Evolutionary conservation across 2,113 vertebrate genomes (phyloP), one percentile per base, ranked within the genome.

Genomic region (Nettapus auritus): DNA sequence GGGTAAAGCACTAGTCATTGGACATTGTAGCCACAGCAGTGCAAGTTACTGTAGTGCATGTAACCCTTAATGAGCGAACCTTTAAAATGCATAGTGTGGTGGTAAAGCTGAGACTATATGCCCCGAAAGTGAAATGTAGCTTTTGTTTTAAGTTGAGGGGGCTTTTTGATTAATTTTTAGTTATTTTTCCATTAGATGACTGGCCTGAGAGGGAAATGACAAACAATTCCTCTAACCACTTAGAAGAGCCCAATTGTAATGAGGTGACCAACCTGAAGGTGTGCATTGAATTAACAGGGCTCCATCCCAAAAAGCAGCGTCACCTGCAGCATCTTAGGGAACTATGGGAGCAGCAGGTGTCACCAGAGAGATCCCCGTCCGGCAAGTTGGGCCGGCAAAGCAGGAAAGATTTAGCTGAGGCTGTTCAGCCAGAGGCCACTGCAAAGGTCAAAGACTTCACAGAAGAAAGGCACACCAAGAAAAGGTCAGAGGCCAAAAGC

Each of bases 201-300:
- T 98, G 97, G 97, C 96, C 97, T 97, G 97, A 98, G 97, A 99
- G 98, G 98, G 98, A 98, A 97, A 97, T 98, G 97, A 98, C 98
- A 98, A 98, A 98, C 94, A 98, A 93, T 98, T 98, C 98, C 98
- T 98, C 98, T 97, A 98, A 99, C 97, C 98, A 98, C 82, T 98
- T 98, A 96, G 99, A 99, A 95, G 99, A 98, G 92, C 97, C 98
- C 97, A 98, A 97, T 98, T 98, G 97, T 98, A 98, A 97, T 98
- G 98, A 99, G 97, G 99, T 99, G 97, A 98, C 99, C 96, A 99
- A 99, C 98, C 99, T 99, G 97, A 99, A 99, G 97, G 99, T 99
- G 97, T 99, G 99, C 98, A 99, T 99, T 95, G 99, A 99, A 98
- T 98, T 99, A 97, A 99, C 99, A 96, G 99, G 99, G 85, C 98